Percentiles rank a stretch among this genome's conserved stretches.
Evolutionary conservation across 37 sponge, comb jelly and placozoan genomes (phyloP).

Genomic region (Crambe crambe): DNA sequence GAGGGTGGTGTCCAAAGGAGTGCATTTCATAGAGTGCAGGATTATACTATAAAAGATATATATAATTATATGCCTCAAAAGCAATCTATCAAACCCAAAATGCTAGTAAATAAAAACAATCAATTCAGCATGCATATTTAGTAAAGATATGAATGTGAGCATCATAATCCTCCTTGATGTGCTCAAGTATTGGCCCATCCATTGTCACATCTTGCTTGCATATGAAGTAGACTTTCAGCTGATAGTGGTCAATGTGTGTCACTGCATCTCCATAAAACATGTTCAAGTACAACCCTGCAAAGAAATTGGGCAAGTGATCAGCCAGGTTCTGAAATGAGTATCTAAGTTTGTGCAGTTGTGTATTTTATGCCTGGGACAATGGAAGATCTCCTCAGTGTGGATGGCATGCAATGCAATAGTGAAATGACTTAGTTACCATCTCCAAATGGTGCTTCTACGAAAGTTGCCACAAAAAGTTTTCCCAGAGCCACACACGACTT

Average conservation of each 20-base stretch:
- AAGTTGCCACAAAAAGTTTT: constrained; percentile 26
- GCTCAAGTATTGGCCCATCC: constrained; percentile 51
- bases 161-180: constrained; percentile 53
- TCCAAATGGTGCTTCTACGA: constrained; percentile 51
- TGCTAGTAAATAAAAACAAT: no score
- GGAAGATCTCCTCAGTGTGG: no score
- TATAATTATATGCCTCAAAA: no score
- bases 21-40: no score
- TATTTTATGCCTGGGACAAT: no score
- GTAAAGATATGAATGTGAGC: constrained; percentile 48
- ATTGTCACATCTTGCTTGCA: constrained; percentile 7
- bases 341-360: neutral
- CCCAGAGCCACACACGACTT: constrained; percentile 36
- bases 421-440: constrained; percentile 51
- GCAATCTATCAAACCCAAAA: no score
- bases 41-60: no score
- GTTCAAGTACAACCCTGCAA: constrained; percentile 58
- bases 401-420: neutral
- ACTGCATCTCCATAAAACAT: constrained; percentile 56
- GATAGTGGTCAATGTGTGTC: constrained; percentile 44
- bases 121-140: constrained; percentile 59
- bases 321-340: neutral
- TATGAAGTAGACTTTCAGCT: constrained; percentile 55
- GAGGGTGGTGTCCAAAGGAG: no score
- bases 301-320: neutral